Evolutionary conservation across 2,888 invertebrate species (phyloP).

Genomic region (Platerodrilus igneus): DNA sequence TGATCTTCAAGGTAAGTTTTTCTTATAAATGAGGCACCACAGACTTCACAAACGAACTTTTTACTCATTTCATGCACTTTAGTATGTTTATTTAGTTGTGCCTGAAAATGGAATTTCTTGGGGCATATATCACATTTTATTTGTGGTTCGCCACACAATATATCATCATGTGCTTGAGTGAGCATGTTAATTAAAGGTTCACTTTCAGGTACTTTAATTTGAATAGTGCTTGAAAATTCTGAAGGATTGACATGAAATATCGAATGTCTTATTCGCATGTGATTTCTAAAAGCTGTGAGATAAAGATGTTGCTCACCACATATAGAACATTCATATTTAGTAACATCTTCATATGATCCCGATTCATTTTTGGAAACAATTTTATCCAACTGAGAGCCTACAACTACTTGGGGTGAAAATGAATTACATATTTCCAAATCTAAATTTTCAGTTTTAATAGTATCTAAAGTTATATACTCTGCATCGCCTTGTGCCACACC

Average conservation of each 20-base stretch:
- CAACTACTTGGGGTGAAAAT: too few relatives aligned
- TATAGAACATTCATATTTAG: slow-evolving; percentile 18
- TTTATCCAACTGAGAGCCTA: too few relatives aligned
- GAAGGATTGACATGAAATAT: slow-evolving; percentile 14
- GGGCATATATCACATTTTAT: slow-evolving; percentile 19
- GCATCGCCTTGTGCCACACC: too few relatives aligned
- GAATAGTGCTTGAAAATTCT: slow-evolving; percentile 10
- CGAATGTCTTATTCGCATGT: slow-evolving; percentile 17
- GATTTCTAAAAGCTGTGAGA: slow-evolving; percentile 14
- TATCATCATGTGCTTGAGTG: slow-evolving; percentile 10
- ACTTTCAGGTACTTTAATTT: slow-evolving; percentile 7
- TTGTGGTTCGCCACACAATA: neutral
- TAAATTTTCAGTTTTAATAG: too few relatives aligned
- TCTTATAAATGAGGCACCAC: slow-evolving; percentile 22
- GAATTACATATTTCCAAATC: too few relatives aligned
- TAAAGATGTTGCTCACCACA: slow-evolving; percentile 22
- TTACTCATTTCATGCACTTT: slow-evolving; percentile 14
- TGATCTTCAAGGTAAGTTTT: slow-evolving; percentile 28
- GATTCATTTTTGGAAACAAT: too few relatives aligned
- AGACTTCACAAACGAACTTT: slow-evolving; percentile 27
- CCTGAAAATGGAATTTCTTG: slow-evolving; percentile 12
- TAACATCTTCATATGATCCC: slow-evolving; percentile 13
- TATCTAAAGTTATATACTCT: too few relatives aligned
- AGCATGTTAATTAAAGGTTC: neutral
- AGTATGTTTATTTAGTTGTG: slow-evolving; percentile 16